Evolutionary conservation across 2,797 vertebrate species (phyloP), one percentile per base, ranked within the genome.

Genomic region (Hirundo rustica): DNA sequence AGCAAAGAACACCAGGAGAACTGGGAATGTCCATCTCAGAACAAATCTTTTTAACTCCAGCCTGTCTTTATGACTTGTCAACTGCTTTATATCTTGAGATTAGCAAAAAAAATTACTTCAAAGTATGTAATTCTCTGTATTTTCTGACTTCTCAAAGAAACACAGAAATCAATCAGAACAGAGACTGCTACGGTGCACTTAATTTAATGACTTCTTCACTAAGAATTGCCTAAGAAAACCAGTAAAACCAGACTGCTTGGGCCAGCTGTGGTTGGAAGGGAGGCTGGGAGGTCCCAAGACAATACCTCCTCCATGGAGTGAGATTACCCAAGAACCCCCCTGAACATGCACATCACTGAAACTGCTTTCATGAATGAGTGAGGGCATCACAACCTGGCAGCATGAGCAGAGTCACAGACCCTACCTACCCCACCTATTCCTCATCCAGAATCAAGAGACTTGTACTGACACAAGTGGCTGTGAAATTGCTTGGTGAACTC

Each of bases 131-230:
- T 62, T 87, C n/a, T 61, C 2, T 5, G 19, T n/a, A 48, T 78
- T 70, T 71, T 73, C 67, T 48, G 38, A 85, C 34, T 83, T 88
- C 45, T 60, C 58, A 65, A 72, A 94, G 36, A 92, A 88, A 78
- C 22, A 45, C 18, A 50, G 30, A 42, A 74, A 72, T 68, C 36
- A 79, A 60, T 29, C 30, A 50, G 23, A 55, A 90, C 25, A 30
- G 42, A 72, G 27, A 47, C 30, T 48, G 53, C 36, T 85, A 45
- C 27, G 62, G 32, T 6, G 5, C 36, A 66, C 45, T 36, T 88
- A 34, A 87, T 57, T 80, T 34, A 65, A 55, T 67, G 45, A 27
- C n/a, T 66, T 85, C 55, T 79, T 70, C 62, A 53, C 16, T 58
- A 82, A 64, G 26, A 85, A 48, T 16, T 61, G 42, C 73, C 64